Evolutionary conservation across 2,797 vertebrate species (phyloP).

Genomic region (Manis javanica): DNA sequence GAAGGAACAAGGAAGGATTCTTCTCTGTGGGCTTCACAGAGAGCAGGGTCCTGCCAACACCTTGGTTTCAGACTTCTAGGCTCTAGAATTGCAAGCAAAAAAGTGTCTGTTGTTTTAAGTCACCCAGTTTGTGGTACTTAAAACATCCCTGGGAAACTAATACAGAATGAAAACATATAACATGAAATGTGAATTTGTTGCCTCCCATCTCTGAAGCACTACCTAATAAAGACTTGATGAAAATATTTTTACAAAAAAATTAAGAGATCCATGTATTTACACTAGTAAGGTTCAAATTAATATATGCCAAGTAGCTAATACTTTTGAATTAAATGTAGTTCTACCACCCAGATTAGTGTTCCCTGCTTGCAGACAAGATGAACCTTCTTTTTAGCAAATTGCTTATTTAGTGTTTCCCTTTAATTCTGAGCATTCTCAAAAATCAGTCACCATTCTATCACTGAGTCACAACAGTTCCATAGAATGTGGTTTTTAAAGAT

Average conservation of each 20-base stretch:
- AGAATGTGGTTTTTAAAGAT: neutral
- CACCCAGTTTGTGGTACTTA: neutral
- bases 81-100: neutral
- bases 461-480: neutral
- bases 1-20: neutral
- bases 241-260: neutral
- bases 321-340: neutral
- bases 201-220: neutral
- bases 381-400: neutral
- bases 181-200: neutral
- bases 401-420: neutral
- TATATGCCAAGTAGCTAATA: neutral
- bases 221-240: neutral
- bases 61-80: neutral
- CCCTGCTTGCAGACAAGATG: neutral
- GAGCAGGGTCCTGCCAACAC: neutral
- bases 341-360: neutral
- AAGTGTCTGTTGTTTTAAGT: neutral
- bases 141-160: neutral
- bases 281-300: slow-evolving; percentile 15
- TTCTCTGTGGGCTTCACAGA: neutral
- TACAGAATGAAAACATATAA: neutral
- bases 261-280: neutral
- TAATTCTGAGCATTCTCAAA: neutral
- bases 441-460: neutral